Conservation (phyloP, 2,888 invertebrate genomes). For the Rhodophaea formosa region DNA sequence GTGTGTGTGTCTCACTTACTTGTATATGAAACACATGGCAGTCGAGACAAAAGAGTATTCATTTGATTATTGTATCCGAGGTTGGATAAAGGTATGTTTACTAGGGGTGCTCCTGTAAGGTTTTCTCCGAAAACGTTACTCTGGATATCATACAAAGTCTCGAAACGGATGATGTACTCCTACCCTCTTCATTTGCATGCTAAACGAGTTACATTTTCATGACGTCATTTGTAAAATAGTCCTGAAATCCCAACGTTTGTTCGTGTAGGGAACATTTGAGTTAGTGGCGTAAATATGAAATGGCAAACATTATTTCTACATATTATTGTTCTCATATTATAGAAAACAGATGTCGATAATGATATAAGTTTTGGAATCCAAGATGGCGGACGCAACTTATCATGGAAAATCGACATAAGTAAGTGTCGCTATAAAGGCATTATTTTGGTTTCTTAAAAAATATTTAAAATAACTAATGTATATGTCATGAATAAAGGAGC, state of each 20-base stretch:
- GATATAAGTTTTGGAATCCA: background rate
- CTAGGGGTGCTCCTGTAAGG: too few relatives aligned
- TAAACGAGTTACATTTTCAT: background rate
- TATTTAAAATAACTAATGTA: too few relatives aligned
- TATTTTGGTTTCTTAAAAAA: too few relatives aligned
- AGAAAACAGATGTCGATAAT: background rate
- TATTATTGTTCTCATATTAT: background rate
- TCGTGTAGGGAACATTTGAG: background rate
- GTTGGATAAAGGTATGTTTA: too few relatives aligned
- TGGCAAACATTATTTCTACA: background rate
- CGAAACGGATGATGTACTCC: conserved; percentile 90
- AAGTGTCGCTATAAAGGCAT: too few relatives aligned
- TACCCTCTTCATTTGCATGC: background rate
- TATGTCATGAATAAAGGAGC: too few relatives aligned
- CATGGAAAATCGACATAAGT: too few relatives aligned
- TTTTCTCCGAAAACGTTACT: conserved; percentile 91
- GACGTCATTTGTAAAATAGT: background rate
- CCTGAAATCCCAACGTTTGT: background rate
- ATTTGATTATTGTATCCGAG: too few relatives aligned
- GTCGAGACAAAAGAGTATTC: too few relatives aligned
- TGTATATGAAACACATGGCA: too few relatives aligned
- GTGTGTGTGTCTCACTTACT: too few relatives aligned
- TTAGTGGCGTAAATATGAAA: background rate
- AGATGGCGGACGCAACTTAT: too few relatives aligned
- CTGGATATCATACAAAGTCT: conserved; percentile 89